Conservation (phyloP, 2,797 vertebrate species). For the Dendrocincla fuliginosa region DNA sequence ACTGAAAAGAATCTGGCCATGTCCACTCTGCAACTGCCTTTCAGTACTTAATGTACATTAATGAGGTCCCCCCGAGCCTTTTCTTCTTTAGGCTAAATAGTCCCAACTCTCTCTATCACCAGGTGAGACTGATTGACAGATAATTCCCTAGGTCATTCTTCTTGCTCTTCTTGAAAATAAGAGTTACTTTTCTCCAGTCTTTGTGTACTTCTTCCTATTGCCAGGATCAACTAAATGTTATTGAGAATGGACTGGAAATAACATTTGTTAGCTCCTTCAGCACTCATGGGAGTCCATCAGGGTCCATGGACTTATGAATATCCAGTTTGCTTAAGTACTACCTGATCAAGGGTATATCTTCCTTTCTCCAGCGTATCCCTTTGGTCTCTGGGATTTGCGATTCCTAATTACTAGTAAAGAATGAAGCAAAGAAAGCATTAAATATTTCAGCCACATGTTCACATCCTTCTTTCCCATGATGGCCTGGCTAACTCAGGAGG, state of each 20-base stretch:
- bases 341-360: background rate
- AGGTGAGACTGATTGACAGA: background rate
- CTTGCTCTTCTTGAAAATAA: background rate
- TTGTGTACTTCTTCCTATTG: background rate
- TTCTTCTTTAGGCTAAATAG: background rate
- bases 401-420: background rate
- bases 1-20: background rate
- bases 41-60: background rate
- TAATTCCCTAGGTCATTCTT: background rate
- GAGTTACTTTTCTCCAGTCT: background rate
- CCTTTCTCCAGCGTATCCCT: background rate
- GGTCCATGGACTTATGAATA: rapidly evolving
- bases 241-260: background rate
- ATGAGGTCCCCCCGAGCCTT: background rate
- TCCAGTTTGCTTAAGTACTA: background rate
- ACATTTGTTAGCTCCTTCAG: background rate
- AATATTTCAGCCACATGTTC: background rate
- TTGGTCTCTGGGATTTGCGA: background rate
- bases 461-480: background rate
- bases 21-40: background rate
- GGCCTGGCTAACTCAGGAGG: background rate
- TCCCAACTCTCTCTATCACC: background rate
- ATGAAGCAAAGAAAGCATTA: background rate
- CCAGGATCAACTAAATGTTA: background rate
- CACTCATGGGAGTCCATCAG: background rate